These are phyloP conservation scores for Sycophila texana DNA, from an alignment of 2,888 invertebrate genomes.

Conservation along the genomic window DNA sequence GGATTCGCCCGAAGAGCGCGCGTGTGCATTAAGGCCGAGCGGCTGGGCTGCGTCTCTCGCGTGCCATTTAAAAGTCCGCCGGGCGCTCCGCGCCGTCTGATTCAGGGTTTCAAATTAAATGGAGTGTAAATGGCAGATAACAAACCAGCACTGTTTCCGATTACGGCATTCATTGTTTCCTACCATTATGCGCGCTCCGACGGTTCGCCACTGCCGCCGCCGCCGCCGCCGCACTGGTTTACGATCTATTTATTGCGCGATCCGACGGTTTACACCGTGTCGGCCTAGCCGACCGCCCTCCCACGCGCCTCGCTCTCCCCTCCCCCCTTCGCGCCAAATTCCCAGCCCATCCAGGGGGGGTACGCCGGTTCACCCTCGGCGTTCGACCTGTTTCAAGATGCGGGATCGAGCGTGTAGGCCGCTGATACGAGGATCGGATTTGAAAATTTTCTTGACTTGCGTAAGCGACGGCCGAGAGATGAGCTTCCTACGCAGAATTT, in stretches of 20 bases:
- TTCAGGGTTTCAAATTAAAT: conserved; percentile 76
- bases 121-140: conserved; percentile 76
- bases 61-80: conserved; percentile 58
- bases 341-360: neutral
- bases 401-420: neutral
- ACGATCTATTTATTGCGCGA: conserved; percentile 73
- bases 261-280: conserved; percentile 62
- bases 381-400: neutral
- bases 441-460: neutral
- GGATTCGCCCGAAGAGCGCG: conserved; percentile 16
- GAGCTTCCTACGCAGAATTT: too few species aligned
- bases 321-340: conserved; percentile 11
- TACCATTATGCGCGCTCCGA: conserved; percentile 75
- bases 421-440: neutral
- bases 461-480: too few species aligned
- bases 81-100: conserved; percentile 69
- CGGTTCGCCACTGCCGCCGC: conserved; percentile 70
- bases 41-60: neutral
- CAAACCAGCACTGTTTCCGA: conserved; percentile 76
- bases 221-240: conserved; percentile 68
- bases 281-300: conserved; percentile 43
- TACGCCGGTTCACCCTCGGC: neutral
- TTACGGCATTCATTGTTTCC: conserved; percentile 76
- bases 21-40: conserved; percentile 19
- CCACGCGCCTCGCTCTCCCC: conserved; percentile 43